Percentiles rank a stretch among this genome's conserved stretches.
Conservation (phyloP, 2,888 invertebrate species). For the Amiota minor region DNA sequence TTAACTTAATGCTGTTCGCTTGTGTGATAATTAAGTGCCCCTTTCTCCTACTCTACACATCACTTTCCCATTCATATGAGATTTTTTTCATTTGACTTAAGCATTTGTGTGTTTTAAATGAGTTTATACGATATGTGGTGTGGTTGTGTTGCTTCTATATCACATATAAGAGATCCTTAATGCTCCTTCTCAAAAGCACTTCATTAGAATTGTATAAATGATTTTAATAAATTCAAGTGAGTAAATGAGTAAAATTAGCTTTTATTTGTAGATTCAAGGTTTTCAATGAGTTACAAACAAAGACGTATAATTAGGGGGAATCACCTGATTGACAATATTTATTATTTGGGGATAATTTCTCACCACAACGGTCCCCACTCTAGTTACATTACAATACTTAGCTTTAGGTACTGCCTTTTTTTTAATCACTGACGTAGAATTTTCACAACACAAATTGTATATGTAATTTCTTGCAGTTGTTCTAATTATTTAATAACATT, state of each 20-base stretch:
- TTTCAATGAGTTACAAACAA: too few species aligned
- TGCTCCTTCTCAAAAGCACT: slow-evolving; percentile 16
- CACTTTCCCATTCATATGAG: slow-evolving; percentile 12
- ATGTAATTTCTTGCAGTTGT: too few species aligned
- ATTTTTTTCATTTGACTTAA: background rate
- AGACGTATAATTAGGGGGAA: too few species aligned
- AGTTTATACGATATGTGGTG: background rate
- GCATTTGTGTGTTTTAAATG: background rate
- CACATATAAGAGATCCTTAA: background rate
- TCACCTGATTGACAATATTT: too few species aligned
- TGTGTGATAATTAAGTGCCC: slow-evolving; percentile 59
- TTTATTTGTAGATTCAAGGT: background rate
- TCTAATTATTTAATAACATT: too few species aligned
- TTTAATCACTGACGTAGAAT: too few species aligned
- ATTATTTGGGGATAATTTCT: too few species aligned
- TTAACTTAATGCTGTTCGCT: slow-evolving; percentile 44
- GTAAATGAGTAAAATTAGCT: slow-evolving; percentile 24
- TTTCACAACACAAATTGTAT: too few species aligned
- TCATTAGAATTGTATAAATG: slow-evolving; percentile 27
- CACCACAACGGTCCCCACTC: too few species aligned
- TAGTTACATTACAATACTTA: too few species aligned
- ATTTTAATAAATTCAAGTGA: slow-evolving; percentile 9
- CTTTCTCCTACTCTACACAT: slow-evolving; percentile 18
- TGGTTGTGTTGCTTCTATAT: background rate
- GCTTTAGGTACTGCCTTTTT: too few species aligned